These are phyloP conservation scores for Lycophotia porphyrea DNA, from an alignment of 2,888 invertebrate genomes.

Conservation along the genomic window DNA sequence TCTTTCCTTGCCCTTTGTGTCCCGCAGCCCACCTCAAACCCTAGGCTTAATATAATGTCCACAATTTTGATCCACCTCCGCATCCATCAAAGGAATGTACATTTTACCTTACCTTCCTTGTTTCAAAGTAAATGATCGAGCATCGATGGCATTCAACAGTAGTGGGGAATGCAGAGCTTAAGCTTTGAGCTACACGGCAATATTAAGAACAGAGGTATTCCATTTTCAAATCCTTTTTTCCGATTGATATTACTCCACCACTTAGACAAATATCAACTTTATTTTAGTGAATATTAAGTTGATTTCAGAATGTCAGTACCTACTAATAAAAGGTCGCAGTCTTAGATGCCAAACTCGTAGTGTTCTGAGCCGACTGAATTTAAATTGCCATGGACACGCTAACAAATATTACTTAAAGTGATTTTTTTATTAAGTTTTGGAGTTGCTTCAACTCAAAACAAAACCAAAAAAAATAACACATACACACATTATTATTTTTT, in stretches of 20 bases:
- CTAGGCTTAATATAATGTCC: neutral
- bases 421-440: neutral
- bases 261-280: neutral
- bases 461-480: too few relatives aligned
- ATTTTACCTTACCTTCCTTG: slow-evolving; percentile 23
- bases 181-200: slow-evolving; percentile 41
- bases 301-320: neutral
- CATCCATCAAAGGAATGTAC: slow-evolving; percentile 38
- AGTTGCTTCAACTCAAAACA: neutral
- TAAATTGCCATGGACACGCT: neutral
- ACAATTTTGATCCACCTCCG: neutral
- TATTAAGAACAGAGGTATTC: slow-evolving; percentile 22
- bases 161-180: slow-evolving; percentile 33
- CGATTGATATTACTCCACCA: neutral
- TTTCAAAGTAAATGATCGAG: slow-evolving; percentile 44
- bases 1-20: too few relatives aligned
- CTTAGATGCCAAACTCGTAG: neutral
- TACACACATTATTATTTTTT: too few relatives aligned
- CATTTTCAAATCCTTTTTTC: neutral
- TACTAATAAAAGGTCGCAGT: neutral
- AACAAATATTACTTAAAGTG: neutral
- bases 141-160: slow-evolving; percentile 27
- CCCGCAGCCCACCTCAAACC: too few relatives aligned
- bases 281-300: neutral
- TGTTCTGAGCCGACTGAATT: neutral